Percentiles rank a stretch among this genome's conserved stretches.
These are phyloP conservation scores for Neuroterus valhalla DNA, from an alignment of 1,140 invertebrate genomes.

Conservation along the genomic window DNA sequence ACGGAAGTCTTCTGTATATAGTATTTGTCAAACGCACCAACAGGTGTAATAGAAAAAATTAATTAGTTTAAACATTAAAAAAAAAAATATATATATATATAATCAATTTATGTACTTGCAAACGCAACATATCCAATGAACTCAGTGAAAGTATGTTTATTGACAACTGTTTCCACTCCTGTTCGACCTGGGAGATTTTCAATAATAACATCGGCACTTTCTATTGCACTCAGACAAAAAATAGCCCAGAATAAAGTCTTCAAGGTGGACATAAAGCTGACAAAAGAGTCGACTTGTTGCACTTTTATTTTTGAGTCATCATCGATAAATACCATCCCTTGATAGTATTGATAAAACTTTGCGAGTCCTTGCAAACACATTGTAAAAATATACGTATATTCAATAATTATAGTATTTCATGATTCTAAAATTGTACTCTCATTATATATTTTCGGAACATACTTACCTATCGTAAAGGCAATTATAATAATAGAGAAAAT, in stretches of 20 bases:
- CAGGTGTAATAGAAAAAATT: too few species aligned
- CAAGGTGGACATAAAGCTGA: constrained; percentile 74
- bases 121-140: constrained; percentile 80
- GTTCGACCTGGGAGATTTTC: constrained; percentile 76
- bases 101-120: constrained; percentile 55
- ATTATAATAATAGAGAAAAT: constrained; percentile 77
- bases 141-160: constrained; percentile 78
- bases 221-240: constrained; percentile 78
- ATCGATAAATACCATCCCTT: constrained; percentile 78
- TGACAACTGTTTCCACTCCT: constrained; percentile 71
- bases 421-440: too few species aligned
- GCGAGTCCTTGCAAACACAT: constrained; percentile 56
- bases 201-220: constrained; percentile 77
- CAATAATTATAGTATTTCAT: not conserved
- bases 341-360: constrained; percentile 77
- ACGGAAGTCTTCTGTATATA: too few species aligned
- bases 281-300: constrained; percentile 75
- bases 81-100: not conserved
- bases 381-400: not conserved
- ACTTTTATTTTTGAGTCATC: constrained; percentile 68
- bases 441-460: not conserved
- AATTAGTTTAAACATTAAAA: not conserved
- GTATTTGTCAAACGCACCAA: too few species aligned
- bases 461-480: constrained; percentile 74
- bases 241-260: constrained; percentile 86